phyloP scores from a whole-genome alignment of 2,113 vertebrate genomes.

The Myrmecobius fasciatus region DNA sequence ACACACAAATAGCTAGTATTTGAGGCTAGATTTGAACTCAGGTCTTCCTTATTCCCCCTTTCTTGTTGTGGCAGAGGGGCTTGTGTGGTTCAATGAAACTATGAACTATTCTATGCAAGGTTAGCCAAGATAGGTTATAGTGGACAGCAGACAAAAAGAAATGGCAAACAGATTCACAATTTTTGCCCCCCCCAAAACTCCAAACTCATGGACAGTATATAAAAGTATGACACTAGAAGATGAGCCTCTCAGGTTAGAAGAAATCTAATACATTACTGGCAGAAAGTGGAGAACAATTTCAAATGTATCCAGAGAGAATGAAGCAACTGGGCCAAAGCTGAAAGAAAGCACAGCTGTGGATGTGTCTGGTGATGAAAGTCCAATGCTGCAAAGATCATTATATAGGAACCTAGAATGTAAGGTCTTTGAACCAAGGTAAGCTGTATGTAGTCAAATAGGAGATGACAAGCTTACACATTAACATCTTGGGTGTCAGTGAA shows the following conservation, averaged over 20 bases:
- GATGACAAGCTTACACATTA: not conserved
- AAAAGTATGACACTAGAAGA: not conserved
- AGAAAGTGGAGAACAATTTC: not conserved
- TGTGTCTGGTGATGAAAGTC: not conserved
- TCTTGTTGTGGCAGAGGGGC: not conserved
- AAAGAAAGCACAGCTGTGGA: not conserved
- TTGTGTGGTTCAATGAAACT: not conserved
- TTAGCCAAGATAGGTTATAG: not conserved
- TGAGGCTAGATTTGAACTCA: not conserved
- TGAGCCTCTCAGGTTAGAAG: not conserved
- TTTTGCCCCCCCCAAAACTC: not conserved
- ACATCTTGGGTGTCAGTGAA: not conserved
- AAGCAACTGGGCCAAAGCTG: not conserved
- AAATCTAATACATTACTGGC: not conserved
- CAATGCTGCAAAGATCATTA: not conserved
- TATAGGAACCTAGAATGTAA: not conserved
- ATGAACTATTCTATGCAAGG: not conserved
- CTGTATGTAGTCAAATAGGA: not conserved
- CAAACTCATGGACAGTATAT: not conserved
- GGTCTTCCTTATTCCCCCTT: not conserved
- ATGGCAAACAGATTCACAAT: not conserved
- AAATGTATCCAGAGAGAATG: not conserved
- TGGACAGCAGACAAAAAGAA: not conserved
- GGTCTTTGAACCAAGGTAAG: not conserved
- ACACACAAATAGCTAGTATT: not conserved